Evolutionary conservation across 2,797 vertebrate species (phyloP).

Genomic region (Poeciliopsis turneri): DNA sequence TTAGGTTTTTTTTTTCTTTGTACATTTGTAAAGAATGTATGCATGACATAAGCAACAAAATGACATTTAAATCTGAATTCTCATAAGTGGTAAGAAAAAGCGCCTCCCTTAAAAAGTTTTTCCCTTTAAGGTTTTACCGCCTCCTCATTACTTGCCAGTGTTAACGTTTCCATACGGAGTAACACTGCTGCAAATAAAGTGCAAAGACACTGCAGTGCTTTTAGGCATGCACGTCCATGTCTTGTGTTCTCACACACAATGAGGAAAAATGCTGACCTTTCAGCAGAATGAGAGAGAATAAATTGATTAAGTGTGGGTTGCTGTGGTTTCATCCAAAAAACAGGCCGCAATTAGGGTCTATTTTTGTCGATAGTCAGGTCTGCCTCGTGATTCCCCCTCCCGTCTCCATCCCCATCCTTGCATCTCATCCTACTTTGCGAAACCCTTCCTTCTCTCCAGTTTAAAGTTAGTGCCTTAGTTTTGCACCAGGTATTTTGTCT

Average conservation of each 20-base stretch:
- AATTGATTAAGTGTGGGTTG: slow-evolving; percentile 59
- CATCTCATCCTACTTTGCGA: slow-evolving; percentile 41
- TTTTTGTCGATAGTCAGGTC: slow-evolving; percentile 62
- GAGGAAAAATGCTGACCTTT: slow-evolving; percentile 63
- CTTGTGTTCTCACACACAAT: slow-evolving; percentile 47
- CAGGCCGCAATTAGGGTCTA: slow-evolving; percentile 66
- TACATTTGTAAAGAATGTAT: slow-evolving; percentile 25
- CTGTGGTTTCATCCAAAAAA: slow-evolving; percentile 55
- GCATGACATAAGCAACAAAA: slow-evolving; percentile 19
- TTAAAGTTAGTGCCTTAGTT: slow-evolving; percentile 49
- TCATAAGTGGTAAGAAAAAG: slow-evolving; percentile 29
- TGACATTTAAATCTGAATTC: slow-evolving; percentile 17
- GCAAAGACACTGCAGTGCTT: slow-evolving; percentile 60
- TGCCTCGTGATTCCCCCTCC: slow-evolving; percentile 56
- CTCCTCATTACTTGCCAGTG: slow-evolving; percentile 5
- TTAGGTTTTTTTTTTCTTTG: slow-evolving; percentile 11
- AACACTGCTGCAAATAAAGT: slow-evolving; percentile 38
- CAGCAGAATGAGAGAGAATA: slow-evolving; percentile 49
- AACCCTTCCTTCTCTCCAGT: slow-evolving; percentile 33
- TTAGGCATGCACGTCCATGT: slow-evolving; percentile 59
- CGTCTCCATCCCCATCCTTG: slow-evolving; percentile 27
- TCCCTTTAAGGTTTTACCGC: slow-evolving; percentile 11
- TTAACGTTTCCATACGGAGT: slow-evolving; percentile 48
- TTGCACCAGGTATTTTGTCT: slow-evolving; percentile 29
- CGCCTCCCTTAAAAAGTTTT: slow-evolving; percentile 11